Percentiles rank a stretch among this genome's conserved stretches.
These are phyloP conservation scores for Neoaliturus tenellus DNA, from an alignment of 2,888 invertebrate species.

Conservation along the genomic window DNA sequence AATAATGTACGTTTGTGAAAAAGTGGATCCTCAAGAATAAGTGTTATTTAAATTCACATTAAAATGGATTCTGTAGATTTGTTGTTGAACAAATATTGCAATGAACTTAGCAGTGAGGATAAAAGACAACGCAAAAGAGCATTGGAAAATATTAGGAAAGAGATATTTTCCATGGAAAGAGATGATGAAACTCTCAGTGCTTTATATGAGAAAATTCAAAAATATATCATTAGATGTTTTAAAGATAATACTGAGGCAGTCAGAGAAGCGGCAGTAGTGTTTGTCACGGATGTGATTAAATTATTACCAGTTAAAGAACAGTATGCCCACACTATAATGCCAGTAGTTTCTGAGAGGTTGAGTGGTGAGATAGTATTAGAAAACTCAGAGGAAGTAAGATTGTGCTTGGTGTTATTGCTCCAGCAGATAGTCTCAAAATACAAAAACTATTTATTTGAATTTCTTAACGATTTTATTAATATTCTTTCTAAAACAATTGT, in stretches of 20 bases:
- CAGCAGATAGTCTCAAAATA: conserved; percentile 80
- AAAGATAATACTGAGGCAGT: conserved; percentile 80
- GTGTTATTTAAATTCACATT: too few relatives aligned
- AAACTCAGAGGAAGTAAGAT: conserved; percentile 88
- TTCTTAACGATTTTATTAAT: conserved; percentile 84
- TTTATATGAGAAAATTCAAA: conserved; percentile 73
- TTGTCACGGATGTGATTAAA: conserved; percentile 76
- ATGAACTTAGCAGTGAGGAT: conserved; percentile 71
- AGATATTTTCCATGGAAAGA: conserved; percentile 72
- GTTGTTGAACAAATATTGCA: conserved; percentile 56
- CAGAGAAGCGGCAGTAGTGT: conserved; percentile 76
- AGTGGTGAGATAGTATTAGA: conserved; percentile 85
- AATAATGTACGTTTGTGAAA: too few relatives aligned
- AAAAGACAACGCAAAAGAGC: conserved; percentile 77
- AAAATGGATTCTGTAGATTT: conserved; percentile 35
- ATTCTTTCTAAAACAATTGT: conserved; percentile 83
- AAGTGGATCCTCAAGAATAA: too few relatives aligned
- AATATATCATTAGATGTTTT: conserved; percentile 73
- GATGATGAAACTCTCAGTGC: conserved; percentile 71
- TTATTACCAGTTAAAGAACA: conserved; percentile 81
- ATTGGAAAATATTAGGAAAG: conserved; percentile 75
- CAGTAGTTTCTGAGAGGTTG: conserved; percentile 85
- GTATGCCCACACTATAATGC: conserved; percentile 84
- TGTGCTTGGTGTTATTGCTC: conserved; percentile 81
- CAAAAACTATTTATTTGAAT: conserved; percentile 78